A percentile compares a stretch with the other conserved stretches of the same genome.
Evolutionary conservation across 2,888 invertebrate genomes (phyloP).

Genomic region (Leptinotarsa rubiginosa): DNA sequence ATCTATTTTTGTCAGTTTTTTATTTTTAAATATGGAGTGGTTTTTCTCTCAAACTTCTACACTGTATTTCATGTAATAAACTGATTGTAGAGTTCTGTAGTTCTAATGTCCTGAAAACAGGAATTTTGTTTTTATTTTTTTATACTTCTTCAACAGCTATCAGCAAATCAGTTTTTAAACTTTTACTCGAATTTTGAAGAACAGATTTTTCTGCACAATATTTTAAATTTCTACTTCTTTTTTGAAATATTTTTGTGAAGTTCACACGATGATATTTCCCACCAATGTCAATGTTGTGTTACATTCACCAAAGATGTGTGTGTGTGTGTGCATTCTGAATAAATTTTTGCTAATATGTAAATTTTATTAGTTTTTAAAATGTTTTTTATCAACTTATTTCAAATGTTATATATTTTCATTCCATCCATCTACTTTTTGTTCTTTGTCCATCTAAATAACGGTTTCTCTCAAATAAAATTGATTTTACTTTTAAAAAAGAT

Average conservation of each 20-base stretch:
- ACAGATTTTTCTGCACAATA: background rate
- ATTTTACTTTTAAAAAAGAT: background rate
- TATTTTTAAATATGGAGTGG: background rate
- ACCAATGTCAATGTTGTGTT: background rate
- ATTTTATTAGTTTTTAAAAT: background rate
- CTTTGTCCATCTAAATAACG: too few species aligned
- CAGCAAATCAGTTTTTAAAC: too few species aligned
- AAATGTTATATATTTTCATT: background rate
- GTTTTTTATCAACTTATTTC: background rate
- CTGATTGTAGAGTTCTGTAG: too few species aligned
- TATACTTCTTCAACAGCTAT: too few species aligned
- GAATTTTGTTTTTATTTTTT: too few species aligned
- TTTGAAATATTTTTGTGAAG: background rate
- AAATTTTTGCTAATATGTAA: too few species aligned
- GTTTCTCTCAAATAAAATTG: background rate
- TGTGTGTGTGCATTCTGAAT: background rate
- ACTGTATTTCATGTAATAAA: too few species aligned
- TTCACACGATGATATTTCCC: background rate
- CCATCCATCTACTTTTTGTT: too few species aligned
- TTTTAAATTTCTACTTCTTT: background rate
- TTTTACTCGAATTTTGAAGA: too few species aligned
- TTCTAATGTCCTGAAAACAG: too few species aligned
- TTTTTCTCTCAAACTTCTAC: background rate
- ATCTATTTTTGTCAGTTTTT: background rate
- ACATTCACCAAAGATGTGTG: background rate